Evolutionary conservation across 2,888 invertebrate species (phyloP).

Genomic region (Epinotia brunnichana): DNA sequence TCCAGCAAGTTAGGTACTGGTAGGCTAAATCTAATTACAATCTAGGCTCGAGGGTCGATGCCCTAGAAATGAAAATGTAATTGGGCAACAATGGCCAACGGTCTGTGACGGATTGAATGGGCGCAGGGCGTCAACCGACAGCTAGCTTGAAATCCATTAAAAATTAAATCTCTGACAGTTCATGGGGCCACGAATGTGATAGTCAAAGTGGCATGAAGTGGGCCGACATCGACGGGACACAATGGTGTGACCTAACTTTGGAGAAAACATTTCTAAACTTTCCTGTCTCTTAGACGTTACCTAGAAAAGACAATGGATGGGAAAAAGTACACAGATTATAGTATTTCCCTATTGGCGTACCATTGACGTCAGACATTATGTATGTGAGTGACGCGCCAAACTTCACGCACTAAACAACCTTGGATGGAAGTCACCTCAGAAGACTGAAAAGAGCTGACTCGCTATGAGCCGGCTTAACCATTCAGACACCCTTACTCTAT

Average conservation of each 20-base stretch:
- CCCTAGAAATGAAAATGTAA: conserved; percentile 13
- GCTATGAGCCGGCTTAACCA: too few species aligned
- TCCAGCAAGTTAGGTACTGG: not conserved
- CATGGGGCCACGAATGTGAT: conserved; percentile 36
- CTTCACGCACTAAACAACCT: not conserved
- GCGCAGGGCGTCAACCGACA: conserved; percentile 10
- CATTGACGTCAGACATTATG: conserved; percentile 16
- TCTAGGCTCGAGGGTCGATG: conserved; percentile 3
- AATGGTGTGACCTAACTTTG: not conserved
- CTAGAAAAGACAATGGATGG: not conserved
- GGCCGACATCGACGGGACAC: not conserved
- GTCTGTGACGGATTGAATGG: conserved; percentile 3
- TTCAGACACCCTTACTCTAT: too few species aligned
- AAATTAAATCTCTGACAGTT: conserved; percentile 36
- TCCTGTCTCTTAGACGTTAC: not conserved
- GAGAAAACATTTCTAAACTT: not conserved
- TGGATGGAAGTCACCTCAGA: not conserved
- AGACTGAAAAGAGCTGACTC: not conserved
- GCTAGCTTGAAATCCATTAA: conserved; percentile 16
- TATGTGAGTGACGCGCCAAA: not conserved
- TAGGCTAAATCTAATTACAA: not conserved
- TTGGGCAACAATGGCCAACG: conserved; percentile 20
- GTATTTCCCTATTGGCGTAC: conserved; percentile 19
- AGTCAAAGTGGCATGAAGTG: not conserved
- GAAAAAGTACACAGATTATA: not conserved